phyloP scores from a whole-genome alignment of 2,888 invertebrate genomes.

The Oxytorus armatus region DNA sequence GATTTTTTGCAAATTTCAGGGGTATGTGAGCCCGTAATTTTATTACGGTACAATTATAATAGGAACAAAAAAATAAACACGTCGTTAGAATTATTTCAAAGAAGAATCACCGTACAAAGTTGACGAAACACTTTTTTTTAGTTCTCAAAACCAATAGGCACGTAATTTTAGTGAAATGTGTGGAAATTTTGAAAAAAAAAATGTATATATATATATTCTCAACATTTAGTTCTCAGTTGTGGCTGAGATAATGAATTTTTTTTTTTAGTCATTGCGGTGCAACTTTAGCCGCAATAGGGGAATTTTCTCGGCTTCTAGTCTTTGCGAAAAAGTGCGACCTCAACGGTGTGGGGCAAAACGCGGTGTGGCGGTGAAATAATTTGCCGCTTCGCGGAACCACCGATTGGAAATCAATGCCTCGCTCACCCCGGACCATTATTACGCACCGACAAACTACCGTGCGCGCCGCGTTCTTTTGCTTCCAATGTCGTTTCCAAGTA shows the following conservation, averaged over 20 bases:
- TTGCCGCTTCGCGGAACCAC: conserved; percentile 71
- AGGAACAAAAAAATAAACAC: too few species aligned
- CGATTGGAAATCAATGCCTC: conserved; percentile 73
- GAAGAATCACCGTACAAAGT: too few species aligned
- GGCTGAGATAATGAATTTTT: neutral
- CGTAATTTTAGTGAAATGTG: too few species aligned
- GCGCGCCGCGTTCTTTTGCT: conserved; percentile 37
- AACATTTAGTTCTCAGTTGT: neutral
- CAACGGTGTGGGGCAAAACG: conserved; percentile 16
- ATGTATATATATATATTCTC: too few species aligned
- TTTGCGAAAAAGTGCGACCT: conserved; percentile 36
- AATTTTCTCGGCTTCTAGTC: conserved; percentile 27
- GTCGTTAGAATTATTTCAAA: too few species aligned
- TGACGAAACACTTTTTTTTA: too few species aligned
- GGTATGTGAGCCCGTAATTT: too few species aligned
- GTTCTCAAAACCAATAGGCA: too few species aligned
- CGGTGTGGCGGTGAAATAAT: conserved; percentile 57
- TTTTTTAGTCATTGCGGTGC: conserved; percentile 13
- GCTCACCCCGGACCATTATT: conserved; percentile 63
- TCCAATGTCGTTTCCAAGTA: conserved; percentile 63
- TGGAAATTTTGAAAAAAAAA: too few species aligned
- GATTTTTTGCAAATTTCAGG: too few species aligned
- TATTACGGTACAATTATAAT: too few species aligned
- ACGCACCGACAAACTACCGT: conserved; percentile 49
- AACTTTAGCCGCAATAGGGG: conserved; percentile 21